phyloP scores from a whole-genome alignment of 2,797 vertebrate genomes.

The Chrosomus eos region DNA sequence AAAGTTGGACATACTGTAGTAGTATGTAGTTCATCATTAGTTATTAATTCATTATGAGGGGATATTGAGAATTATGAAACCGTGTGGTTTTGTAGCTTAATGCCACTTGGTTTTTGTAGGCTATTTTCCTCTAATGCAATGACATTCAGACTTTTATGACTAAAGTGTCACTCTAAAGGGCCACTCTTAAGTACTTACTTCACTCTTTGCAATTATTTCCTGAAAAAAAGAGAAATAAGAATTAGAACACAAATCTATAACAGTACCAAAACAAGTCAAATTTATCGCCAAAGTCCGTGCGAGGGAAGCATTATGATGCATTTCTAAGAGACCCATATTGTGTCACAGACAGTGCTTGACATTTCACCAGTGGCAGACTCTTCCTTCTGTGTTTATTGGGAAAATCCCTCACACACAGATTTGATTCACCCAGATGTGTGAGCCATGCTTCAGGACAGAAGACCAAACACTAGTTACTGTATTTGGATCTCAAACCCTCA shows the following conservation, averaged over 20 bases:
- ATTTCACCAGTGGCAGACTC: constrained; percentile 52
- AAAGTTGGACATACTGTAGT: background rate
- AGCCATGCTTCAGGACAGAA: constrained; percentile 54
- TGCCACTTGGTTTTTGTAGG: too few species aligned
- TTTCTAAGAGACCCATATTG: constrained; percentile 24
- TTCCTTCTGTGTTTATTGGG: constrained; percentile 61
- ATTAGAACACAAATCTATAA: background rate
- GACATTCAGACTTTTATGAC: background rate
- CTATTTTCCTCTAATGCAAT: background rate
- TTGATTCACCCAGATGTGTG: constrained; percentile 49
- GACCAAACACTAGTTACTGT: constrained; percentile 3
- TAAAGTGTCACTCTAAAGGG: background rate
- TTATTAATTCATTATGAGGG: too few species aligned
- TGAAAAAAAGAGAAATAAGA: constrained; percentile 54
- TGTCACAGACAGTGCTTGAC: constrained; percentile 57
- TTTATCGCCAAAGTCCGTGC: background rate
- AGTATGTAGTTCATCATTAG: too few species aligned
- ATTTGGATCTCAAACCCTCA: background rate
- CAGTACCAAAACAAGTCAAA: background rate
- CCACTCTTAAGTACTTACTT: constrained; percentile 65
- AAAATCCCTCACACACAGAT: constrained; percentile 57
- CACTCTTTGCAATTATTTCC: constrained; percentile 67
- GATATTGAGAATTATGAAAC: background rate
- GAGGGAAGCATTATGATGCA: constrained; percentile 24
- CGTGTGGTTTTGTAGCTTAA: background rate